Conservation (phyloP, 1,140 invertebrate species). For the Chelonus insularis region DNA sequence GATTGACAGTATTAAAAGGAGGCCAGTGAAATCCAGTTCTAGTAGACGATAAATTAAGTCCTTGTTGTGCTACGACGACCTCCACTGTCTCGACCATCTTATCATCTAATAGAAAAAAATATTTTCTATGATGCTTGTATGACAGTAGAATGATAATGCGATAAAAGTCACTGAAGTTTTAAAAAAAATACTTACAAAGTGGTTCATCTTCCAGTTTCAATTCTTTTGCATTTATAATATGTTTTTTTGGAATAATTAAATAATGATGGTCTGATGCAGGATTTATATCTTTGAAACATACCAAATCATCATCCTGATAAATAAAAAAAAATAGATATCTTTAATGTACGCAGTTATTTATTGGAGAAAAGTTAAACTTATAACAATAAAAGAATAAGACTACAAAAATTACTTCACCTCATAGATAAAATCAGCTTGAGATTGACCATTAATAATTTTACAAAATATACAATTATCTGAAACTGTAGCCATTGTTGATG, state of each 20-base stretch:
- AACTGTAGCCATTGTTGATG: slow-evolving; percentile 19
- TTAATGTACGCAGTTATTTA: not conserved
- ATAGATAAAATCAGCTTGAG: slow-evolving; percentile 61
- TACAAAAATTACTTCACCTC: slow-evolving; percentile 41
- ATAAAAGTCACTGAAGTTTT: no score
- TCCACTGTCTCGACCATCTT: slow-evolving; percentile 65
- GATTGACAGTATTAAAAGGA: slow-evolving; percentile 80
- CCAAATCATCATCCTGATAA: slow-evolving; percentile 74
- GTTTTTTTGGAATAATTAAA: slow-evolving; percentile 76
- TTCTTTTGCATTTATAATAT: slow-evolving; percentile 73
- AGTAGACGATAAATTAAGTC: slow-evolving; percentile 60
- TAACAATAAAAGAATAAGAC: not conserved
- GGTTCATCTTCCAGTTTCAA: slow-evolving; percentile 67
- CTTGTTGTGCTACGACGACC: slow-evolving; percentile 60
- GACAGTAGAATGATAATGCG: no score
- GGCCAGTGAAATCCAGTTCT: slow-evolving; percentile 90
- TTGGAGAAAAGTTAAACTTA: no score
- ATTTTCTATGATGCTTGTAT: no score
- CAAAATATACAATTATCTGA: slow-evolving; percentile 70
- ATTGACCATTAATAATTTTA: slow-evolving; percentile 67
- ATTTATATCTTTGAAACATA: slow-evolving; percentile 82
- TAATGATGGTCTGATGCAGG: slow-evolving; percentile 82
- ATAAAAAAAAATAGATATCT: slow-evolving; percentile 51
- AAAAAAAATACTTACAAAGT: slow-evolving; percentile 63
- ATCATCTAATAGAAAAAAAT: slow-evolving; percentile 62